A percentile compares a stretch with the other conserved stretches of the same genome.
phyloP scores from a whole-genome alignment of 2,888 invertebrate species.

The Odontocolon sp. region DNA sequence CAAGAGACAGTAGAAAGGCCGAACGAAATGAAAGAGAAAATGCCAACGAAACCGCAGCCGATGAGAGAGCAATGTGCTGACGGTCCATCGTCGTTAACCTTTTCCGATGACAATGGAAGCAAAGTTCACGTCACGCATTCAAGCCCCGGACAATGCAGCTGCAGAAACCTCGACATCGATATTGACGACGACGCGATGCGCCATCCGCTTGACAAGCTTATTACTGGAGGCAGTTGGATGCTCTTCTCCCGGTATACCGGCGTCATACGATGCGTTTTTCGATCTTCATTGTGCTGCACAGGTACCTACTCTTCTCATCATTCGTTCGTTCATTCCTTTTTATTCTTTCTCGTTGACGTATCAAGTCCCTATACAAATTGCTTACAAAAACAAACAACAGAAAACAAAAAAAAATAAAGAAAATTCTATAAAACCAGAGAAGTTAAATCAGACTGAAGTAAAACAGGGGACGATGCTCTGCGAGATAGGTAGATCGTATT shows the following conservation, averaged over 20 bases:
- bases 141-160: conserved; percentile 37
- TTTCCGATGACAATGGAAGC: conserved; percentile 35
- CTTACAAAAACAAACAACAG: no score
- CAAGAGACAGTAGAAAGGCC: neutral
- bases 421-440: no score
- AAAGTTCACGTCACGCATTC: conserved; percentile 46
- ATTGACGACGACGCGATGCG: neutral
- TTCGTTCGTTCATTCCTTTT: neutral
- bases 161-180: conserved; percentile 9
- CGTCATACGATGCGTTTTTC: neutral
- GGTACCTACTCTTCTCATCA: neutral
- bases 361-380: neutral
- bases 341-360: neutral
- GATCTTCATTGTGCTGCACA: neutral
- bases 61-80: conserved; percentile 1
- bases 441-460: no score
- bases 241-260: conserved; percentile 3
- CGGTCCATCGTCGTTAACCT: conserved; percentile 35
- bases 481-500: no score
- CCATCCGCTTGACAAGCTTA: conserved; percentile 21
- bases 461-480: no score
- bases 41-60: neutral
- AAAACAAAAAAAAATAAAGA: no score
- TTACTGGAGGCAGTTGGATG: neutral
- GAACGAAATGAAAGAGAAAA: no score